These are phyloP conservation scores for Martes martes DNA, from an alignment of 2,113 vertebrate species.

Conservation along the genomic window DNA sequence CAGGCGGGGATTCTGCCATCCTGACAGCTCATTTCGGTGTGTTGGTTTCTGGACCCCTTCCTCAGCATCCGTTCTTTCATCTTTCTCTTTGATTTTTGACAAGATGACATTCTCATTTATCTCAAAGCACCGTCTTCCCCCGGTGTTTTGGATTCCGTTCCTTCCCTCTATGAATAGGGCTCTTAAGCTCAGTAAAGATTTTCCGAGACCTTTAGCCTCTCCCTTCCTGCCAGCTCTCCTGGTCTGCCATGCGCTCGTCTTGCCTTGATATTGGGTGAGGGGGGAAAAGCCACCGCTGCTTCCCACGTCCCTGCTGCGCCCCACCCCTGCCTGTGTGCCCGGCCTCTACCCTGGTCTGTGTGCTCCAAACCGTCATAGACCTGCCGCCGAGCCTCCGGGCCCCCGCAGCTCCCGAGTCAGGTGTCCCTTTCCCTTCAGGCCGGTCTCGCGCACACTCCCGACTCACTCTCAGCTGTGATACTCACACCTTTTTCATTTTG, in stretches of 20 bases:
- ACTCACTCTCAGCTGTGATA: neutral
- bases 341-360: neutral
- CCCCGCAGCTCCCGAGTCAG: neutral
- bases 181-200: neutral
- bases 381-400: too few relatives aligned
- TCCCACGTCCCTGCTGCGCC: neutral
- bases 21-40: neutral
- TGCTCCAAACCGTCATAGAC: rapidly evolving
- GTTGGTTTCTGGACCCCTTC: neutral
- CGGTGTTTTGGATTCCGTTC: neutral
- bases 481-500: neutral
- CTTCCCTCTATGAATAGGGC: neutral
- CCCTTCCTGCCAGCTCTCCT: neutral
- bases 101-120: neutral
- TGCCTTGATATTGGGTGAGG: neutral
- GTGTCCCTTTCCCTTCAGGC: neutral
- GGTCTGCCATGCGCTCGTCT: neutral
- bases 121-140: neutral
- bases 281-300: neutral
- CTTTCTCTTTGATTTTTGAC: neutral
- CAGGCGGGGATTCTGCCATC: neutral
- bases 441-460: rapidly evolving
- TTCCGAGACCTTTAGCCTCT: neutral
- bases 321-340: neutral
- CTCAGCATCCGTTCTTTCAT: neutral